A percentile compares a stretch with the other conserved stretches of the same genome.
Evolutionary conservation across 2,113 vertebrate species (phyloP).

Genomic region (Macrotus californicus): DNA sequence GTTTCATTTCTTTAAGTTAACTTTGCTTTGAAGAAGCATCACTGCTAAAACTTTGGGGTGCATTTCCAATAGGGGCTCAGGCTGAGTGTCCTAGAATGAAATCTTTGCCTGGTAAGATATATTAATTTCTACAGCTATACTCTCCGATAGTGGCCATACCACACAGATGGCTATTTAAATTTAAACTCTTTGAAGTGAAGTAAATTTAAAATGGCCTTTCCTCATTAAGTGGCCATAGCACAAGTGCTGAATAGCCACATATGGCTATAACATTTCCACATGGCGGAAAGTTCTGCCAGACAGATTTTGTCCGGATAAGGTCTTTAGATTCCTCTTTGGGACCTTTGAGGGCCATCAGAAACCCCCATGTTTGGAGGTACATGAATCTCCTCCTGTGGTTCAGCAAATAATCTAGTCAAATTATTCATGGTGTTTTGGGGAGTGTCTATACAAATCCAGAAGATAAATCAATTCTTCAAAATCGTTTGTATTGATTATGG

Average conservation of each 20-base stretch:
- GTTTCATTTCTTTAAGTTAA: not conserved
- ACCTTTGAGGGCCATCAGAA: not conserved
- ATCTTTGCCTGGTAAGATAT: not conserved
- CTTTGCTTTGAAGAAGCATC: not conserved
- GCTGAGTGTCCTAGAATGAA: not conserved
- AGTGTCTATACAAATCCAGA: not conserved
- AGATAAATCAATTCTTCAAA: not conserved
- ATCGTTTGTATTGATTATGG: not conserved
- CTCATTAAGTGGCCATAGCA: not conserved
- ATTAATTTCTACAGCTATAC: not conserved
- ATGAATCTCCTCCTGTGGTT: conserved; percentile 55
- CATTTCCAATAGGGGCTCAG: not conserved
- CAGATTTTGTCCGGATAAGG: not conserved
- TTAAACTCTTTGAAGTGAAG: not conserved
- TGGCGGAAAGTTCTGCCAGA: not conserved
- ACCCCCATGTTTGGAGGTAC: conserved; percentile 72
- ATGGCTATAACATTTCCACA: not conserved
- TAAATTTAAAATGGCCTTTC: not conserved
- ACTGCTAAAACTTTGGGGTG: not conserved
- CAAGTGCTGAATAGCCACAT: not conserved
- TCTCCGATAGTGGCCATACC: not conserved
- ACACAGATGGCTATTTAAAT: not conserved
- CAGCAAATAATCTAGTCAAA: not conserved
- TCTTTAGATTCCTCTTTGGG: not conserved
- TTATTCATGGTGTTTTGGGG: not conserved